Base-by-base conservation (phyloP, 2,797 vertebrate species). In the Mastacembelus armatus region DNA sequence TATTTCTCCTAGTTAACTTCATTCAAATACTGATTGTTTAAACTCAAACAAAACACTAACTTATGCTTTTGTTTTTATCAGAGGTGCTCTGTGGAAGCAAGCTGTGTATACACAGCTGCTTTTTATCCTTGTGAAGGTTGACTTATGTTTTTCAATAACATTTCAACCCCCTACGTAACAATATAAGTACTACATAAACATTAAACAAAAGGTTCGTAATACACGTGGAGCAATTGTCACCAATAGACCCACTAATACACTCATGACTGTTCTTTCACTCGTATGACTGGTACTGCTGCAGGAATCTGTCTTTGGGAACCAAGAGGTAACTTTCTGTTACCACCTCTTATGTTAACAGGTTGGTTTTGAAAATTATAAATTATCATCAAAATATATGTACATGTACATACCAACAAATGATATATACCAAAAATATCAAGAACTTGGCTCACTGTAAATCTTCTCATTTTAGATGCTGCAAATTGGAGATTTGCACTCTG, bases 1-100 rank as follows among this genome's bases (percentile, higher is more conserved):
- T 26, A 10, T 55, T 56, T 36, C 14, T 32, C 9, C 10, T 16
- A 40, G 35, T 70, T 35, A 12, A 42, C 9, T 10, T 38, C 9
- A 57, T 44, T 47, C 19, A 59, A 38, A 59, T 48, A 58, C 57
- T 59, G 39, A 64, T 61, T 61, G 39, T 6, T 50, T 18, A 5
- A 42, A 2, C n/a, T 48, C 11, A 43, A 60, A 52, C 35, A 12
- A 45, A 26, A 1, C 10, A 49, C 1, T 33, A 9, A 27, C 44
- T 55, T 15, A 10, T 35, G 27, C 47, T 58, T 61, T 49, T 18
- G 9, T 35, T 52, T 47, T 8, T 10, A 45, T 39, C 24, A 27
- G 16, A 52, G 16, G 8, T 35, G 2, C 12, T 15, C 9, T 32
- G 7, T 18, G 18, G 26, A 21, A 26, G 10, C n/a, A 24, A 11